Evolutionary conservation across 2,888 invertebrate species (phyloP).

Genomic region (Drosophila diplacantha): DNA sequence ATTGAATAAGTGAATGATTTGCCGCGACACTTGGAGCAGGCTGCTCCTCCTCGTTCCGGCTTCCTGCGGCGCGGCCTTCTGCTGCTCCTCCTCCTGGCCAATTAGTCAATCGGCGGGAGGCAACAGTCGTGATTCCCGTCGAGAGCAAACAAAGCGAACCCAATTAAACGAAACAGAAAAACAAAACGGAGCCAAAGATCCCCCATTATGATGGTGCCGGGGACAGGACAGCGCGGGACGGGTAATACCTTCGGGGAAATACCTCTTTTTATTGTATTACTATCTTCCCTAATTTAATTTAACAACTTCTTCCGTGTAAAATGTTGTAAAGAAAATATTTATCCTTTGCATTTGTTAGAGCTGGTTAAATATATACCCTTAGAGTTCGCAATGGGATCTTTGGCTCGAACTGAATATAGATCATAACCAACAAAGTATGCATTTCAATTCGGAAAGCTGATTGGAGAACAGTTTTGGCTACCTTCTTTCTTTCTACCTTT

Average conservation of each 20-base stretch:
- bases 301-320: not conserved
- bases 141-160: conserved; percentile 33
- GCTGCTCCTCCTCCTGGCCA: conserved; percentile 36
- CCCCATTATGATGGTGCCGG: not conserved
- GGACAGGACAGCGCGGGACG: not conserved
- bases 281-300: not conserved
- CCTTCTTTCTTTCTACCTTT: too few relatives aligned
- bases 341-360: too few relatives aligned
- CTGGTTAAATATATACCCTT: too few relatives aligned
- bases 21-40: conserved; percentile 27
- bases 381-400: too few relatives aligned
- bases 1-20: conserved; percentile 39
- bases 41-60: not conserved
- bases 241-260: not conserved
- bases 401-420: too few relatives aligned
- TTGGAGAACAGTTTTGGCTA: too few relatives aligned
- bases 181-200: conserved; percentile 14
- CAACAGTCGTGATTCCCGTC: conserved; percentile 30
- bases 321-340: too few relatives aligned
- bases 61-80: not conserved
- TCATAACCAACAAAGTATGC: too few relatives aligned
- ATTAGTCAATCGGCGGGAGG: conserved; percentile 61
- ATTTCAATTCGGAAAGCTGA: too few relatives aligned
- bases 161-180: conserved; percentile 39
- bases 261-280: not conserved